Percentiles rank a stretch among this genome's conserved stretches.
These are phyloP conservation scores for Eublepharis macularius DNA, from an alignment of 2,113 vertebrate species.

Conservation along the genomic window DNA sequence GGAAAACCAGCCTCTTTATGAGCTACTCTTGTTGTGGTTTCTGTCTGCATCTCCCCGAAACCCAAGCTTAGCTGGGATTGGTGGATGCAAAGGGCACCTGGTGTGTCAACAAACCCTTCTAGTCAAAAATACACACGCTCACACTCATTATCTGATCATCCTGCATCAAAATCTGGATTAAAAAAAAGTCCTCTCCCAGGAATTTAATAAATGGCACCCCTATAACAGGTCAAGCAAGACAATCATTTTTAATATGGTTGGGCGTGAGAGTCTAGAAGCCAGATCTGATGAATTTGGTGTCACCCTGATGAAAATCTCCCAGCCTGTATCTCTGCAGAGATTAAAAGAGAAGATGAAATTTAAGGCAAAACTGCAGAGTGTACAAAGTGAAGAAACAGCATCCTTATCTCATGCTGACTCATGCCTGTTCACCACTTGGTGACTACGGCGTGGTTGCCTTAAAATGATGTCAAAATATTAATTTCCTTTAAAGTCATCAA, in stretches of 20 bases:
- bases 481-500: neutral
- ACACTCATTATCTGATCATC: slow-evolving; percentile 43
- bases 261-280: slow-evolving; percentile 54
- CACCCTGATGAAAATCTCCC: slow-evolving; percentile 42
- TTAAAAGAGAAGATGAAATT: neutral
- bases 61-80: neutral
- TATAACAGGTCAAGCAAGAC: slow-evolving; percentile 53
- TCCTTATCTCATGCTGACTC: neutral
- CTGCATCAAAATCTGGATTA: slow-evolving; percentile 22
- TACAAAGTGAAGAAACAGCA: neutral
- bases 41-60: neutral
- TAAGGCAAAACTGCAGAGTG: neutral
- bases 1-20: neutral
- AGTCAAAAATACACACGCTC: slow-evolving; percentile 40
- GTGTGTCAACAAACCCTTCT: slow-evolving; percentile 5
- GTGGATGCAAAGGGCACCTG: neutral
- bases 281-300: slow-evolving; percentile 48
- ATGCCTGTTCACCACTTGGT: neutral
- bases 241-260: slow-evolving; percentile 39
- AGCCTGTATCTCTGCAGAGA: slow-evolving; percentile 8
- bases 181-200: slow-evolving; percentile 40
- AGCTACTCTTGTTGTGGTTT: neutral
- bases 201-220: slow-evolving; percentile 52
- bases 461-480: no score
- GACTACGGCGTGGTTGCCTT: neutral